Percentiles rank a stretch among this genome's conserved stretches.
phyloP scores from a whole-genome alignment of 2,888 invertebrate species.

The Tetanocera ferruginea region DNA sequence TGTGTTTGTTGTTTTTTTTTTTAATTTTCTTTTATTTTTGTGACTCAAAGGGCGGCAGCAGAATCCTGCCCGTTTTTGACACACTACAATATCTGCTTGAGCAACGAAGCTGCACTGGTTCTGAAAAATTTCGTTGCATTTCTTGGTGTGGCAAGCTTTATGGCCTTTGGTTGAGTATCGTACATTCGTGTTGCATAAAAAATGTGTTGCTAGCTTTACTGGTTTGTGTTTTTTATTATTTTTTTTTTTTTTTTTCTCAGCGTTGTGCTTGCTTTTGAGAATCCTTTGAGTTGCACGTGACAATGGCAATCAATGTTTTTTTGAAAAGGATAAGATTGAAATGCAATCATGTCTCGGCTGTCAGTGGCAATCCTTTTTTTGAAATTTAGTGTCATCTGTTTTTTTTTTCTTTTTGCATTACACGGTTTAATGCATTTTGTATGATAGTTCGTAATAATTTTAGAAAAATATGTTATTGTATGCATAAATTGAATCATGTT shows the following conservation, averaged over 20 bases:
- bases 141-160: not conserved
- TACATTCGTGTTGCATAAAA: not conserved
- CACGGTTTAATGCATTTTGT: too few species aligned
- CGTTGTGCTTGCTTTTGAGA: not conserved
- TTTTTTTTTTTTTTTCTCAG: not conserved
- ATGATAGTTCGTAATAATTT: too few species aligned
- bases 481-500: too few species aligned
- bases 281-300: slow-evolving; percentile 6
- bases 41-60: not conserved
- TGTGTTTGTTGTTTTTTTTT: not conserved
- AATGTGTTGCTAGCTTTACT: not conserved
- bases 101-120: too few species aligned
- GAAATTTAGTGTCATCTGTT: too few species aligned
- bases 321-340: not conserved
- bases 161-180: not conserved
- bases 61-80: too few species aligned
- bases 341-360: not conserved
- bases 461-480: too few species aligned
- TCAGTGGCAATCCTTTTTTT: too few species aligned
- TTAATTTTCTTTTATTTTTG: not conserved
- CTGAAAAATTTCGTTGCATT: not conserved
- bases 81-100: too few species aligned
- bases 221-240: not conserved
- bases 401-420: too few species aligned
- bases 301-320: slow-evolving; percentile 3